Conservation (phyloP, 2,113 vertebrate genomes). For the Marmota monax region DNA sequence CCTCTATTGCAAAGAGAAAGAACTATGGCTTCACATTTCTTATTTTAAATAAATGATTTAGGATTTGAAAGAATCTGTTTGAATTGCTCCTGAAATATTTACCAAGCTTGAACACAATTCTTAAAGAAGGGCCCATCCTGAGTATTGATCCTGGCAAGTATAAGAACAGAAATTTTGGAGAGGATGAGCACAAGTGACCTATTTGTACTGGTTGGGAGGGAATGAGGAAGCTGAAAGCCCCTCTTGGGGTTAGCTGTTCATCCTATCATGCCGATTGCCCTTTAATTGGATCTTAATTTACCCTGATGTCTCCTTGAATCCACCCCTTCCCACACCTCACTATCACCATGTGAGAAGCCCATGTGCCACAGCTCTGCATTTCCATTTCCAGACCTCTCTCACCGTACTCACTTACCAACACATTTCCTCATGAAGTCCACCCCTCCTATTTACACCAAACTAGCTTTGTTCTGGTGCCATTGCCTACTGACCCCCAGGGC, state of each 20-base stretch:
- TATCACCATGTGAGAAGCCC: background rate
- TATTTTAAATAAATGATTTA: conserved; percentile 25
- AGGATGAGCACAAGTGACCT: background rate
- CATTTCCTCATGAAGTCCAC: background rate
- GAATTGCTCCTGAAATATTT: conserved; percentile 59
- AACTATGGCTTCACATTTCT: background rate
- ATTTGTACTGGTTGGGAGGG: background rate
- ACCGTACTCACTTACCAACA: background rate
- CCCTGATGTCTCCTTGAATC: background rate
- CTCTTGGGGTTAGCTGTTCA: background rate
- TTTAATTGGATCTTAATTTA: background rate
- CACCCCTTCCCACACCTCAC: background rate
- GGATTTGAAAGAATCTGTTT: conserved; percentile 26
- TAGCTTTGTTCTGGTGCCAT: background rate
- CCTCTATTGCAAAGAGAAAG: background rate
- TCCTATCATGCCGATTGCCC: background rate
- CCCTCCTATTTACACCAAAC: background rate
- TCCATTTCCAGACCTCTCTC: background rate
- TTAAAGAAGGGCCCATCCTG: background rate
- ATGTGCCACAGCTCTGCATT: too few species aligned
- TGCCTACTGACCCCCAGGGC: background rate
- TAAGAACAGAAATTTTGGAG: background rate
- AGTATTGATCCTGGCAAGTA: background rate
- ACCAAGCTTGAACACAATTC: background rate
- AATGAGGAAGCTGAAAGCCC: background rate